Conservation (phyloP, 2,888 invertebrate species). For the Melanophora roralis region DNA sequence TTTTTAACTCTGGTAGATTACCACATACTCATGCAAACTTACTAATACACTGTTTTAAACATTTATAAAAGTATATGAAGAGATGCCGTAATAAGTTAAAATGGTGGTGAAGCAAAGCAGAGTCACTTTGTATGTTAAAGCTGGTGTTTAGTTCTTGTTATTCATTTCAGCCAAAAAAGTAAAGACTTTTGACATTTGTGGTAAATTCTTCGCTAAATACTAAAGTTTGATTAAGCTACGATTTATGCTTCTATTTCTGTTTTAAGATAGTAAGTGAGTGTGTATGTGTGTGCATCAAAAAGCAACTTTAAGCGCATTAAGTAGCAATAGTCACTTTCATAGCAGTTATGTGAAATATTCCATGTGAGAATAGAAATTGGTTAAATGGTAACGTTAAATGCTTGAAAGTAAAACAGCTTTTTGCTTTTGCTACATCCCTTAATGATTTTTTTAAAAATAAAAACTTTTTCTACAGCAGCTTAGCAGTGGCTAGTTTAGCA, state of each 20-base stretch:
- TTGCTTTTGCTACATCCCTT: too few relatives aligned
- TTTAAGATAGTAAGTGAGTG: background rate
- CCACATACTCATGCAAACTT: too few relatives aligned
- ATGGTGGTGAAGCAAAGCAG: background rate
- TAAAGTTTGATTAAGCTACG: conserved; percentile 3
- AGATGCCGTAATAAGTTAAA: conserved; percentile 14
- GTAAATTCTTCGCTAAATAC: conserved; percentile 30
- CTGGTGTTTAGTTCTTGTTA: background rate
- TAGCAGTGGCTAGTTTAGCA: too few relatives aligned
- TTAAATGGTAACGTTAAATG: too few relatives aligned
- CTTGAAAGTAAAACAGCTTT: too few relatives aligned
- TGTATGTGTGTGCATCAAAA: background rate
- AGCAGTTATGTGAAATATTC: background rate
- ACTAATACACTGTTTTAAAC: background rate
- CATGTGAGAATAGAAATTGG: background rate
- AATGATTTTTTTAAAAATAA: too few relatives aligned
- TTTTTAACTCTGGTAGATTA: too few relatives aligned
- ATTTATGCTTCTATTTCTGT: background rate
- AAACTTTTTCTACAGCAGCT: too few relatives aligned
- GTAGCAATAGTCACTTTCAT: background rate
- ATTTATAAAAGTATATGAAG: background rate
- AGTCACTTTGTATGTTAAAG: background rate
- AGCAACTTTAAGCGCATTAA: background rate
- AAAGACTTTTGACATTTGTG: conserved; percentile 57
- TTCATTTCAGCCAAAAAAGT: conserved; percentile 40